A percentile compares a stretch with the other conserved stretches of the same genome.
Conservation (phyloP, 2,888 invertebrate genomes). For the Ceriagrion tenellum region DNA sequence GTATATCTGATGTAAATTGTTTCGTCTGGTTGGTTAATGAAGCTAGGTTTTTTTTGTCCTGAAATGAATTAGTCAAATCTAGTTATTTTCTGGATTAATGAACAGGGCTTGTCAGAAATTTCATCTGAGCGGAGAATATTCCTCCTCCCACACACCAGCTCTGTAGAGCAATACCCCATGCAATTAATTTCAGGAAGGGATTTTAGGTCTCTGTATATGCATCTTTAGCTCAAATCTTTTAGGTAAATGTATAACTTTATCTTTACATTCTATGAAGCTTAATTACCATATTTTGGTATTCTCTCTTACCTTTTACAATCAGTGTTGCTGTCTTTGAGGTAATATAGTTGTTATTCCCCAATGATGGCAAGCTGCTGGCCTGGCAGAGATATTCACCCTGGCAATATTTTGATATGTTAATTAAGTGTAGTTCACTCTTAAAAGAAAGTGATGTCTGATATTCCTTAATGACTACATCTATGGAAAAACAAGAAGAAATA, state of each 20-base stretch:
- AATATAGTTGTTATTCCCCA: background rate
- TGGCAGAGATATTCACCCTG: constrained; percentile 6
- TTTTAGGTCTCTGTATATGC: background rate
- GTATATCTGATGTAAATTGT: background rate
- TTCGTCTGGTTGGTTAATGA: background rate
- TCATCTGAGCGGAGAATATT: no score
- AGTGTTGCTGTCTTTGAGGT: background rate
- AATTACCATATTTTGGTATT: no score
- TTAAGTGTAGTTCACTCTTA: background rate
- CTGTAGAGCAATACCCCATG: no score
- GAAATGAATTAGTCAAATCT: background rate
- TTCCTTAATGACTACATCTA: background rate
- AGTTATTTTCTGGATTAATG: background rate
- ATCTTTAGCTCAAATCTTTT: no score
- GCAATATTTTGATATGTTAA: background rate
- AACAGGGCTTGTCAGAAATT: no score
- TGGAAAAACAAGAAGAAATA: background rate
- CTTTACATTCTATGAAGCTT: no score
- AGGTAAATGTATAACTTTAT: no score
- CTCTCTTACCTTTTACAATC: background rate
- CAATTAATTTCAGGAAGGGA: background rate
- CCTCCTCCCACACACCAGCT: background rate
- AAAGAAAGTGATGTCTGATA: background rate
- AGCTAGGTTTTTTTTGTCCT: background rate
- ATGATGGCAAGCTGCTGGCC: background rate